phyloP scores from a whole-genome alignment of 30 jellyfish, hydroid and myxozoan genomes.

The Hydractinia echinata region DNA sequence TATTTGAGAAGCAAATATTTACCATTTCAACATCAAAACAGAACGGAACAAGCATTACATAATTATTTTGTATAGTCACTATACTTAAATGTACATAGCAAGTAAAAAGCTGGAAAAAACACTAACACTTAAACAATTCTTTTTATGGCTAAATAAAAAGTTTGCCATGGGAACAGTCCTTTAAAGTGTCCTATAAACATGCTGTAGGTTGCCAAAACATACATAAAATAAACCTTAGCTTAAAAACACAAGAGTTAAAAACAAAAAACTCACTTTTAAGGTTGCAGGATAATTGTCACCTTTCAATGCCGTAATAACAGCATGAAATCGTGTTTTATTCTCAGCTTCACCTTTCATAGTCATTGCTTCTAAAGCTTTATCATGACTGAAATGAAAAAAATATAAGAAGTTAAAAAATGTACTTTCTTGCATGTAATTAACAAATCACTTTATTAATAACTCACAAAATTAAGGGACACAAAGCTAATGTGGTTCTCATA shows the following conservation, averaged over 20 bases:
- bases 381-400: constrained; percentile 55
- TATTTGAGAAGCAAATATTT: background rate
- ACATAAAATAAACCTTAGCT: too few species aligned
- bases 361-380: constrained; percentile 93
- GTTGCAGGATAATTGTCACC: constrained; percentile 79
- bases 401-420: background rate
- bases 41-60: background rate
- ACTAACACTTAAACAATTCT: background rate
- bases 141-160: too few species aligned
- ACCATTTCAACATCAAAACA: background rate
- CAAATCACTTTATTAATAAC: too few species aligned
- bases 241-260: background rate
- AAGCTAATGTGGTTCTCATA: too few species aligned
- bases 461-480: too few species aligned
- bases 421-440: too few species aligned
- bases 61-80: too few species aligned
- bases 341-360: constrained; percentile 95
- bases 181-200: too few species aligned
- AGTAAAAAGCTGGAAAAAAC: too few species aligned
- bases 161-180: too few species aligned
- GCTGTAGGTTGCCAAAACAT: too few species aligned
- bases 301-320: constrained; percentile 80
- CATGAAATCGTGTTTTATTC: constrained; percentile 84
- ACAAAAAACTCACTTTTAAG: constrained; percentile 45
- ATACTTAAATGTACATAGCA: too few species aligned